Evolutionary conservation across 2,888 invertebrate species (phyloP).

Genomic region (Balanococcus diminutus): DNA sequence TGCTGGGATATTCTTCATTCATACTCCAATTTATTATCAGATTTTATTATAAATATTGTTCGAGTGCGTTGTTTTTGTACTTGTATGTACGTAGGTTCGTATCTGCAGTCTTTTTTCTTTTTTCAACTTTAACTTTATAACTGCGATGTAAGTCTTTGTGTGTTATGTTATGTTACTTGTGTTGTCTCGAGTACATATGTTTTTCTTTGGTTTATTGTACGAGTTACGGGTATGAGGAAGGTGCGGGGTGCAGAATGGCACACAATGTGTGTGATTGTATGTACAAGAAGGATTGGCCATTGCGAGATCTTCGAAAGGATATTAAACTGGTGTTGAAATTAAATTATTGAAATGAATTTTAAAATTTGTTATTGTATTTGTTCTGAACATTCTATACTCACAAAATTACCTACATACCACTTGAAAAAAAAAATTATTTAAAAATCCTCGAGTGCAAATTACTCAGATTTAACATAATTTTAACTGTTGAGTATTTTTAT

Average conservation of each 20-base stretch:
- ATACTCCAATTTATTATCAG: constrained; percentile 25
- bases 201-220: not conserved
- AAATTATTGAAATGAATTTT: too few relatives aligned
- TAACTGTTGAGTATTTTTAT: too few relatives aligned
- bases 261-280: not conserved
- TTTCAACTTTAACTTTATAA: not conserved
- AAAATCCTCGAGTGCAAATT: too few relatives aligned
- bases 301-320: too few relatives aligned
- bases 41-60: constrained; percentile 12
- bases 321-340: too few relatives aligned
- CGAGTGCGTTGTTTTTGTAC: not conserved
- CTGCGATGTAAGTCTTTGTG: not conserved
- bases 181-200: not conserved
- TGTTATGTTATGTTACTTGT: not conserved
- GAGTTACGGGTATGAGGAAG: not conserved
- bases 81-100: not conserved
- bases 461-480: too few relatives aligned
- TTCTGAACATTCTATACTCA: too few relatives aligned
- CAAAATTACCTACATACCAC: too few relatives aligned
- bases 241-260: not conserved
- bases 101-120: not conserved
- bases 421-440: too few relatives aligned
- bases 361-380: too few relatives aligned
- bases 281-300: too few relatives aligned
- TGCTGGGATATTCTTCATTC: constrained; percentile 10